These are phyloP conservation scores for Laodelphax striatellus DNA, from an alignment of 1,140 invertebrate species.

Conservation along the genomic window DNA sequence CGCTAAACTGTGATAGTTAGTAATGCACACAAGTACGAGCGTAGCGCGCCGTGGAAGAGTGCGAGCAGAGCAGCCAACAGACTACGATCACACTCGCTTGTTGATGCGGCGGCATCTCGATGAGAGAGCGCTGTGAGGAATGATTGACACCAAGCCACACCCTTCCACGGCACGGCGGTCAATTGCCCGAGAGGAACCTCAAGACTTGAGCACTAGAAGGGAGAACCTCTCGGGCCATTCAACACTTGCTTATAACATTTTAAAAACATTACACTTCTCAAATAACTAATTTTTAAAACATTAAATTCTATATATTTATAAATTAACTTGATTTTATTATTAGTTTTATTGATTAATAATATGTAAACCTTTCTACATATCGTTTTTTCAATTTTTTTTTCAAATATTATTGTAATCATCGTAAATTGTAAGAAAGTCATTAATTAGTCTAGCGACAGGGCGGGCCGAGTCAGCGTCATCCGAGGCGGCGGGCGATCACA, in stretches of 20 bases:
- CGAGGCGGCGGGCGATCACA: constrained; percentile 3
- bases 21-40: too few relatives aligned
- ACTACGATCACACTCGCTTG: too few relatives aligned
- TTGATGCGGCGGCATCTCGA: too few relatives aligned
- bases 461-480: background rate
- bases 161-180: background rate
- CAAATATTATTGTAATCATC: constrained; percentile 5
- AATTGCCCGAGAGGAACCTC: background rate
- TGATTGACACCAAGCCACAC: too few relatives aligned
- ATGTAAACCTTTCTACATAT: constrained; percentile 13
- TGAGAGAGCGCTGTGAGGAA: too few relatives aligned
- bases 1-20: background rate
- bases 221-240: constrained; percentile 4
- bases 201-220: background rate
- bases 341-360: constrained; percentile 16
- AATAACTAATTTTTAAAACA: constrained; percentile 15
- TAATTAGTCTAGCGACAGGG: constrained; percentile 6
- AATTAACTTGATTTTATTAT: constrained; percentile 16
- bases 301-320: constrained; percentile 18
- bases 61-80: background rate
- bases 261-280: constrained; percentile 7
- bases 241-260: constrained; percentile 11
- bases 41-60: background rate
- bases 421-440: constrained; percentile 5
- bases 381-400: constrained; percentile 14